Percentiles rank a stretch among this genome's conserved stretches.
Evolutionary conservation across 2,113 vertebrate genomes (phyloP).

Genomic region (Aegotheles bennettii): DNA sequence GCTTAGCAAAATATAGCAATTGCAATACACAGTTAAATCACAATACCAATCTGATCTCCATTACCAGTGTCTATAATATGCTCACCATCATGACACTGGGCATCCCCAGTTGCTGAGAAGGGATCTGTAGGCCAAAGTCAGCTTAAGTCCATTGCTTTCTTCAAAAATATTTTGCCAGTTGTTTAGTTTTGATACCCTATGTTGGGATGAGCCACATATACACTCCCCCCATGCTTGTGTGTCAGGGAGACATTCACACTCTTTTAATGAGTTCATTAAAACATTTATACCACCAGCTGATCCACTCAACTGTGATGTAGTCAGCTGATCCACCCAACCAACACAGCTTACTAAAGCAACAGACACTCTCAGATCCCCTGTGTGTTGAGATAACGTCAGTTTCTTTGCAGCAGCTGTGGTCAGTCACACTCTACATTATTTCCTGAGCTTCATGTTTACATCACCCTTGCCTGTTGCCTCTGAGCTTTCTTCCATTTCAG

Average conservation of each 20-base stretch:
- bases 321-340: neutral
- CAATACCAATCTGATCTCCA: neutral
- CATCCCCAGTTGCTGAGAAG: neutral
- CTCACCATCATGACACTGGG: neutral
- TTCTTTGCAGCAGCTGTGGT: neutral
- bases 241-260: neutral
- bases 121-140: neutral
- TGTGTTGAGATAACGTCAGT: neutral
- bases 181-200: too few relatives aligned
- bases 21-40: neutral
- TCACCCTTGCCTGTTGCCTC: neutral
- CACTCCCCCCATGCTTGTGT: neutral
- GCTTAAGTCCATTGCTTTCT: neutral
- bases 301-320: neutral
- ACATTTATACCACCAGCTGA: neutral
- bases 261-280: neutral
- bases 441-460: neutral
- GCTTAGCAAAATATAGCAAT: neutral
- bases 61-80: too few relatives aligned
- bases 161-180: neutral
- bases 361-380: neutral
- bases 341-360: neutral
- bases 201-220: accelerated
- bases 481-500: neutral
- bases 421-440: neutral